These are phyloP conservation scores for Zonitis immaculata DNA, from an alignment of 2,888 invertebrate species.

Conservation along the genomic window DNA sequence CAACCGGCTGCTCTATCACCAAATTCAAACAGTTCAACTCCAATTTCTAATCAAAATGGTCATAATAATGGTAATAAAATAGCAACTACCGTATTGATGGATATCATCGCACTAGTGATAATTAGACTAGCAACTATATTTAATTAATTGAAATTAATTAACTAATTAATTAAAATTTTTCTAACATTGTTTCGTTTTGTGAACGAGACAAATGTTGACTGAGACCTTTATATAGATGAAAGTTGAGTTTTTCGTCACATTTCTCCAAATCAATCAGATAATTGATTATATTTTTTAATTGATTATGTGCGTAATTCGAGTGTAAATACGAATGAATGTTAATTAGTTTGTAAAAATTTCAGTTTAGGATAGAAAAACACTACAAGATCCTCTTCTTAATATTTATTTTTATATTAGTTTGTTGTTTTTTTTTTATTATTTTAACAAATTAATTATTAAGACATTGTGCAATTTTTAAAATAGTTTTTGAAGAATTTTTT, in stretches of 20 bases:
- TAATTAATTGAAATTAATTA: neutral
- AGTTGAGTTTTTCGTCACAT: neutral
- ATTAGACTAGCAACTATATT: neutral
- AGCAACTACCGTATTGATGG: neutral
- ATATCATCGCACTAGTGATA: neutral
- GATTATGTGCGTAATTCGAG: neutral
- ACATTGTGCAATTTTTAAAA: neutral
- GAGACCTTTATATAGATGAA: neutral
- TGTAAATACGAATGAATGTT: neutral
- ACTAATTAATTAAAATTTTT: conserved; percentile 1
- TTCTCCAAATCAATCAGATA: no score
- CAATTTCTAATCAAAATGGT: neutral
- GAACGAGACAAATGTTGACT: conserved; percentile 11
- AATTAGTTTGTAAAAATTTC: neutral
- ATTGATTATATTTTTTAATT: neutral
- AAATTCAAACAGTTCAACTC: neutral
- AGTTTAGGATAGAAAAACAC: neutral
- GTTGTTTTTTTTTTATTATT: no score
- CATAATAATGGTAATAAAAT: neutral
- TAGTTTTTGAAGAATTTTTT: neutral
- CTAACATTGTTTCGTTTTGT: conserved; percentile 12
- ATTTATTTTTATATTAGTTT: neutral
- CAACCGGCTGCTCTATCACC: neutral
- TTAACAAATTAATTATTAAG: neutral
- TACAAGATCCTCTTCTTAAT: neutral